Evolutionary conservation across 2,113 vertebrate species (phyloP).

Genomic region (Lipophrys pholis): DNA sequence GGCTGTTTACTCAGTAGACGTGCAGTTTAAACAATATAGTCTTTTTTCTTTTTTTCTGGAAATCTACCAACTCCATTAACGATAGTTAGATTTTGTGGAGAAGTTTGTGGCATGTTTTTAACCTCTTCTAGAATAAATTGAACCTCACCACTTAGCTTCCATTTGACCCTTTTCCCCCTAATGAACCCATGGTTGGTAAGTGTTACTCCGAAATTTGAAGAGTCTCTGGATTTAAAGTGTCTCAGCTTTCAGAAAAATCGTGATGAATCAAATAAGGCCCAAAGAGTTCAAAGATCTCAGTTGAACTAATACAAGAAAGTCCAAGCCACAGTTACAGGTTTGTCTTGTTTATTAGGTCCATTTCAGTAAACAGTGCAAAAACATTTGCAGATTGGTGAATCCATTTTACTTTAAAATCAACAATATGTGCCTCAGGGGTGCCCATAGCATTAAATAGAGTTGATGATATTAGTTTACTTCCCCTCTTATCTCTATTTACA

Average conservation of each 20-base stretch:
- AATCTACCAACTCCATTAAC: neutral
- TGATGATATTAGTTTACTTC: slow-evolving; percentile 49
- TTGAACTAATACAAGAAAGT: neutral
- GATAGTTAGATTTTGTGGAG: too few relatives aligned
- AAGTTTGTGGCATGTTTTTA: too few relatives aligned
- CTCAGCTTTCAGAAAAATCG: neutral
- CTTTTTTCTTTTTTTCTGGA: neutral
- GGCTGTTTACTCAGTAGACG: neutral
- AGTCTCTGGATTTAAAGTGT: neutral
- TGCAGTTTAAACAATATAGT: neutral
- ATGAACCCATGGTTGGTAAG: neutral
- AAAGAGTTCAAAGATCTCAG: neutral
- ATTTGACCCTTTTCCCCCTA: too few relatives aligned
- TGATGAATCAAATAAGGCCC: neutral
- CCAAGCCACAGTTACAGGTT: neutral
- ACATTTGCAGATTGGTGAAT: too few relatives aligned
- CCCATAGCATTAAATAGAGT: neutral
- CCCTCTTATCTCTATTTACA: slow-evolving; percentile 23
- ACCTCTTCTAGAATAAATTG: too few relatives aligned
- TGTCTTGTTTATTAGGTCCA: neutral
- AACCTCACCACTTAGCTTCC: neutral
- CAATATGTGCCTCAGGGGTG: neutral
- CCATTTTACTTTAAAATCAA: neutral
- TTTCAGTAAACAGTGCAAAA: neutral
- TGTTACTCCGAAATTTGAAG: neutral